Evolutionary conservation across 2,797 vertebrate genomes (phyloP).

Genomic region (Poliocrania exsul): DNA sequence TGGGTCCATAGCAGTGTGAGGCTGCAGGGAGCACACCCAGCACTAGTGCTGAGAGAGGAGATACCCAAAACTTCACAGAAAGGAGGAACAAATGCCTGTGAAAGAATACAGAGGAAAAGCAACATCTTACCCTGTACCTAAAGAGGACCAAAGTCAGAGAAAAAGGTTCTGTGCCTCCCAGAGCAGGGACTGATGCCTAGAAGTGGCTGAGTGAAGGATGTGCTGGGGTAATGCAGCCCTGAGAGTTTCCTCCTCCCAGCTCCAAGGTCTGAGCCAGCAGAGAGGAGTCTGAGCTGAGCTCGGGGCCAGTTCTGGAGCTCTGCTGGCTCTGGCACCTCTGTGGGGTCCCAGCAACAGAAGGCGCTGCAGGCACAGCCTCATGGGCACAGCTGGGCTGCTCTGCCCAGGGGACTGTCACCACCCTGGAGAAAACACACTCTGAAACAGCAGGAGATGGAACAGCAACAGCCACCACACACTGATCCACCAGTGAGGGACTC

Average conservation of each 20-base stretch:
- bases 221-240: not conserved
- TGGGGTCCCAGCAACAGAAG: not conserved
- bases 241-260: not conserved
- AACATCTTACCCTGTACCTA: not conserved
- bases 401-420: not conserved
- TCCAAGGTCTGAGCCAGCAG: not conserved
- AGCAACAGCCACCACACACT: not conserved
- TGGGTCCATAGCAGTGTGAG: not conserved
- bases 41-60: not conserved
- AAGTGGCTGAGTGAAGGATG: not conserved
- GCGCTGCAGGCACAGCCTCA: not conserved
- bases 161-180: not conserved
- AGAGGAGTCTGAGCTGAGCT: no score
- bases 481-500: not conserved
- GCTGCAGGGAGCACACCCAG: not conserved
- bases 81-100: not conserved
- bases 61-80: not conserved
- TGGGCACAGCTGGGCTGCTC: not conserved
- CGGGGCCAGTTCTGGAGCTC: not conserved
- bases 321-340: not conserved
- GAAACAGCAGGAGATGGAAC: not conserved
- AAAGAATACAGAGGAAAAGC: not conserved
- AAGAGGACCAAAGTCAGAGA: not conserved
- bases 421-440: not conserved
- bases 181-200: not conserved